Conservation (phyloP, 2,888 invertebrate species). For the Lampropteryx suffumata region DNA sequence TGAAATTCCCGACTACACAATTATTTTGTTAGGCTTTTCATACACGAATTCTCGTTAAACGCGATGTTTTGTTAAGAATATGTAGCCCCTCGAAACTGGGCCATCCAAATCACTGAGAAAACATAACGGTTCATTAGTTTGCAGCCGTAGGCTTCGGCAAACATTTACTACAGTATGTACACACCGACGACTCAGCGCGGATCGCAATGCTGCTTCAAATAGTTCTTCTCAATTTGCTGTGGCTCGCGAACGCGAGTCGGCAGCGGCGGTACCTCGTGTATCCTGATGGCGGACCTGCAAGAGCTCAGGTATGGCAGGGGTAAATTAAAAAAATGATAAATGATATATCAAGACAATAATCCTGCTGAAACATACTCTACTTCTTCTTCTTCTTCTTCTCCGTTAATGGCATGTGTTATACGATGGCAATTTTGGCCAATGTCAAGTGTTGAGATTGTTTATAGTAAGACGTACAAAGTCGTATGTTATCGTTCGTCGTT, state of each 20-base stretch:
- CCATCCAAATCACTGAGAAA: constrained; percentile 64
- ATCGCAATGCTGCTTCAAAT: constrained; percentile 50
- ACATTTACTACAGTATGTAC: constrained; percentile 70
- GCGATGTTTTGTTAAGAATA: constrained; percentile 43
- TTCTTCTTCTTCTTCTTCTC: no score
- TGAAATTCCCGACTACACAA: neutral
- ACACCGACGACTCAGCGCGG: constrained; percentile 52
- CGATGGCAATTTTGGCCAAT: no score
- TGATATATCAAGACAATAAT: no score
- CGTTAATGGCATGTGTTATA: no score
- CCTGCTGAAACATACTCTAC: no score
- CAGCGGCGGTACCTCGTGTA: constrained; percentile 82
- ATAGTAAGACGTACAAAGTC: no score
- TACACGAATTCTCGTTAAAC: constrained; percentile 7
- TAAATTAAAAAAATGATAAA: no score
- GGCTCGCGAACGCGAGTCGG: constrained; percentile 51
- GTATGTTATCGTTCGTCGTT: no score
- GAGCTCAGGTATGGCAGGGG: constrained; percentile 75
- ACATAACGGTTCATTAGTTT: constrained; percentile 80
- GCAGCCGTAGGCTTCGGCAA: constrained; percentile 64
- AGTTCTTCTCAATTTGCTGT: constrained; percentile 62
- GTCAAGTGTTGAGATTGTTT: no score
- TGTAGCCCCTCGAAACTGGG: constrained; percentile 44
- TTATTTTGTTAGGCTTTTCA: constrained; percentile 10
- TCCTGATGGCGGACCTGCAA: constrained; percentile 81